phyloP scores from a whole-genome alignment of 1,140 invertebrate species.

The Euwallacea fornicatus region DNA sequence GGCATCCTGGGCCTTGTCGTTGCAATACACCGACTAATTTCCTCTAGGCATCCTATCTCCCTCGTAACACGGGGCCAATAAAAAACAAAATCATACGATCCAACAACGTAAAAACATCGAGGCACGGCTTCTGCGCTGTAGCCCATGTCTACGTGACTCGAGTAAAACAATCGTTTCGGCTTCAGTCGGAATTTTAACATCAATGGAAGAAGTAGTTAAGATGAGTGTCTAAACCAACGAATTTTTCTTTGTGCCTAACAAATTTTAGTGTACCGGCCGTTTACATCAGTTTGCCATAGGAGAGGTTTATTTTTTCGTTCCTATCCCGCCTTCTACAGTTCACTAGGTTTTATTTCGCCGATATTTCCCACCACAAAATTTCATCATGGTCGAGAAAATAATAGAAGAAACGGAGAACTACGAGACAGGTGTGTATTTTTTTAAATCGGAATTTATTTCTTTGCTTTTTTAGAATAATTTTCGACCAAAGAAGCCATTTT shows the following conservation, averaged over 20 bases:
- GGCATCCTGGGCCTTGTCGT: too few species aligned
- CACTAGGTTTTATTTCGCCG: neutral
- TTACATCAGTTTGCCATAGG: conserved; percentile 34
- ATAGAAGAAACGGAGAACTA: conserved; percentile 51
- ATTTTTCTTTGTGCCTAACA: conserved; percentile 49
- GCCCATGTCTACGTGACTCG: conserved; percentile 42
- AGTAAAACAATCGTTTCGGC: conserved; percentile 29
- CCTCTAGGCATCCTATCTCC: too few species aligned
- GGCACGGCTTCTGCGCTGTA: conserved; percentile 33
- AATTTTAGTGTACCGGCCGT: conserved; percentile 43
- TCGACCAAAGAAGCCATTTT: neutral
- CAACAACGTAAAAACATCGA: conserved; percentile 32
- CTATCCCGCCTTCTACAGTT: conserved; percentile 20
- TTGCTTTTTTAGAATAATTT: neutral
- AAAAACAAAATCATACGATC: conserved; percentile 45
- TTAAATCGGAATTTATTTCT: neutral
- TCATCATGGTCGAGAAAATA: conserved; percentile 51
- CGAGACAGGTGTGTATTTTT: conserved; percentile 44
- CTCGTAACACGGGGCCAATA: neutral
- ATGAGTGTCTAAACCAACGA: conserved; percentile 48
- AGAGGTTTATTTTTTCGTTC: conserved; percentile 32
- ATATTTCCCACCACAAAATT: conserved; percentile 19
- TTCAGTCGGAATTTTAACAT: conserved; percentile 51
- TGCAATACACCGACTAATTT: too few species aligned
- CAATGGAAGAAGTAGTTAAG: conserved; percentile 44